Conservation (phyloP, 2,888 invertebrate genomes). For the Lithosia quadra region DNA sequence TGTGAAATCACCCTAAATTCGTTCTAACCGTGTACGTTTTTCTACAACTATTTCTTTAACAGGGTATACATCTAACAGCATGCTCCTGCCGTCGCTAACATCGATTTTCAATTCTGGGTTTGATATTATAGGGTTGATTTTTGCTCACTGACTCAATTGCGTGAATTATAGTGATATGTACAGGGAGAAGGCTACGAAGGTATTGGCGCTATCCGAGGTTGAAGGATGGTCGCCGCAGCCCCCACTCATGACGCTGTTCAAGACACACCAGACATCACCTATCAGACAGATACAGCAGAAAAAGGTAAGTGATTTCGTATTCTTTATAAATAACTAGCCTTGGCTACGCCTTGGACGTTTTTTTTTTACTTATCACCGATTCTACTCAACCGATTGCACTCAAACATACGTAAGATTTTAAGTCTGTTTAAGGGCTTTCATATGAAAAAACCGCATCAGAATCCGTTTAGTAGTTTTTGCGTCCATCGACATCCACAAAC, state of each 20-base stretch:
- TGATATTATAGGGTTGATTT: slow-evolving; percentile 55
- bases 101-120: slow-evolving; percentile 45
- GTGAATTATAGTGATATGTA: slow-evolving; percentile 74
- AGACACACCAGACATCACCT: slow-evolving; percentile 89
- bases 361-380: too few species aligned
- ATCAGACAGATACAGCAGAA: slow-evolving; percentile 90
- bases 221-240: slow-evolving; percentile 90
- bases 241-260: slow-evolving; percentile 92
- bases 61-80: slow-evolving; percentile 50
- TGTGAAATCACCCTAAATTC: slow-evolving; percentile 1
- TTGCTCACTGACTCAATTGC: slow-evolving; percentile 53
- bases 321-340: too few species aligned
- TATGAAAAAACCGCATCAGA: too few species aligned
- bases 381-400: too few species aligned
- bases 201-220: slow-evolving; percentile 68
- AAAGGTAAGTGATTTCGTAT: slow-evolving; percentile 75
- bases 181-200: slow-evolving; percentile 80
- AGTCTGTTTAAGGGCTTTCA: too few species aligned
- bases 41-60: slow-evolving; percentile 35
- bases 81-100: slow-evolving; percentile 49
- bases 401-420: too few species aligned
- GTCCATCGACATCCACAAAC: too few species aligned
- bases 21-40: slow-evolving; percentile 10
- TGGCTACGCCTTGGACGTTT: too few species aligned
- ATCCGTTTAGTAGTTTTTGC: too few species aligned